A percentile compares a stretch with the other conserved stretches of the same genome.
Conservation (phyloP, 2,888 invertebrate genomes). For the Heliconius charithonia region DNA sequence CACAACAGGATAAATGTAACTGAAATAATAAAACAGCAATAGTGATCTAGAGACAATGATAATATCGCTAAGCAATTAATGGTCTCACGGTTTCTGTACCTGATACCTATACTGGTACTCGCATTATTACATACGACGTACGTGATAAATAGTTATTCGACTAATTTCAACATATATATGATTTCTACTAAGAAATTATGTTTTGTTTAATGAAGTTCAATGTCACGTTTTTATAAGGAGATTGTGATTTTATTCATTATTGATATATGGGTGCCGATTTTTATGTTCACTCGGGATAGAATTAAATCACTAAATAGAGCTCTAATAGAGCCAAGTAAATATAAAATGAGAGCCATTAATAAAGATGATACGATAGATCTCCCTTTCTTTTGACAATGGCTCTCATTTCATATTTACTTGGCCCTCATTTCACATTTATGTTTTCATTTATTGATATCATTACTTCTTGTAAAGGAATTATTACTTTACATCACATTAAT, state of each 20-base stretch:
- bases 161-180: conserved; percentile 6
- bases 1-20: background rate
- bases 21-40: background rate
- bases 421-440: no score
- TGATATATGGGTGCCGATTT: background rate
- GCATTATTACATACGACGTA: background rate
- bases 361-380: no score
- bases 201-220: background rate
- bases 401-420: no score
- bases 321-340: no score
- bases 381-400: no score
- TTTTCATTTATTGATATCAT: no score
- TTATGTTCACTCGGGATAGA: no score
- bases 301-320: no score
- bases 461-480: no score
- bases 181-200: background rate
- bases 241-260: background rate
- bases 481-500: no score
- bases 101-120: background rate
- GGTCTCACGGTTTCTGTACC: background rate
- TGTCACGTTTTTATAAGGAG: background rate
- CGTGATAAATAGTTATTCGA: conserved; percentile 9
- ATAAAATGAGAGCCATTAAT: no score
- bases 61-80: conserved; percentile 7
- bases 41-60: conserved; percentile 4